Evolutionary conservation across 2,888 invertebrate species (phyloP), one percentile per base, ranked within the genome.

Genomic region (Tethea ocularis): DNA sequence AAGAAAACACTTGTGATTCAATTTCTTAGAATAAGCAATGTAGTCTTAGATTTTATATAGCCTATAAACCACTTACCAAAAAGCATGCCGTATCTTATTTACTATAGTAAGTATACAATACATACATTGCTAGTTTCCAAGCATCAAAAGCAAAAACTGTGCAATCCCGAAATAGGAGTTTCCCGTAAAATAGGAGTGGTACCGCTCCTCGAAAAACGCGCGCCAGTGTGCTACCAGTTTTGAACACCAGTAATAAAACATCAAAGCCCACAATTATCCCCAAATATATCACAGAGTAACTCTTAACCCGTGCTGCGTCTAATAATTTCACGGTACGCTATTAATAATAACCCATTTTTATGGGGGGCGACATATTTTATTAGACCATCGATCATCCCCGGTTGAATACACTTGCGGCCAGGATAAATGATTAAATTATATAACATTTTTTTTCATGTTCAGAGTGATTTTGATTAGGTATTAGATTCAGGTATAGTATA

Each of bases 321-420:
- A 77, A 80, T 82, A 83, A 76, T 78, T 80, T 71, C 63, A 71
- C 59, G 69, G 71, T 82, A 85, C 59, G 69, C 70, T 83, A 85
- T 84, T 81, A 83, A 84, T 85, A 85, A 73, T 72, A 70, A 65
- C 68, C 74, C 79, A 77, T 83, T 82, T 86, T 83, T 80, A 78
- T 77, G 74, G 69, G n/a, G 33, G 64, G 72, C 60, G 77, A 80
- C 78, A 80, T 69, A 74, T 82, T 85, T 86, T 84, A 86, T 80
- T 77, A 68, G 70, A 57, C 68, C 71, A 82, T 86, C 72, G 53
- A 69, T 83, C 84, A 83, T 77, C 67, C 59, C 61, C 52, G 52
- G 60, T 0, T 52, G 61, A 60, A 63, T 75, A 74, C 80, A 80
- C 71, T 61, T 71, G 70, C 51, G 74, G 75, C 59, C 73, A 61